phyloP scores from a whole-genome alignment of 2,888 invertebrate species.

The Cephus pulcher region DNA sequence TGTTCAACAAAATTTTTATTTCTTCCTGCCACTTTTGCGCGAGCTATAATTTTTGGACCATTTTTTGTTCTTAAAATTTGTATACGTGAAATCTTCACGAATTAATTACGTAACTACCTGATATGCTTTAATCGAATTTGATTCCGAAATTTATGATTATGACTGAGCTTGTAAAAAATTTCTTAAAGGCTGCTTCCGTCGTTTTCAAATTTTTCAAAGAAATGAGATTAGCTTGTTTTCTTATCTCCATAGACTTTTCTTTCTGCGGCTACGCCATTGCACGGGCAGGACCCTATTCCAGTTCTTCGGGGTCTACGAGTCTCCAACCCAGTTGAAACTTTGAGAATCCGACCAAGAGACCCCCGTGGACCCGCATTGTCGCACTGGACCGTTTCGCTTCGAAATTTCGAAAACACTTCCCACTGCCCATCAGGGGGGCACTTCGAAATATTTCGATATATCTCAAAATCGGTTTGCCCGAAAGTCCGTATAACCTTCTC shows the following conservation, averaged over 20 bases:
- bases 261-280: not conserved
- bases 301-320: not conserved
- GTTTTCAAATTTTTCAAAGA: not conserved
- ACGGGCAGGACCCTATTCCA: not conserved
- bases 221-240: not conserved
- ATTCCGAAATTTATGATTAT: not conserved
- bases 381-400: not conserved
- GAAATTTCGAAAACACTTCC: not conserved
- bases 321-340: not conserved
- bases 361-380: not conserved
- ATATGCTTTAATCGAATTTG: not conserved
- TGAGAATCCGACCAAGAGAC: not conserved
- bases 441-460: not conserved
- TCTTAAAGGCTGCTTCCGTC: not conserved
- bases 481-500: not conserved
- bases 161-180: not conserved
- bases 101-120: not conserved
- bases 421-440: not conserved
- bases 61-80: not conserved
- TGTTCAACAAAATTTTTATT: not conserved
- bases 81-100: not conserved
- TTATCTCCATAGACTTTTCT: not conserved
- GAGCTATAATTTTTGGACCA: not conserved
- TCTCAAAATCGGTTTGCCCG: not conserved
- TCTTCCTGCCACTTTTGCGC: not conserved